A percentile compares a stretch with the other conserved stretches of the same genome.
phyloP scores from a whole-genome alignment of 2,797 vertebrate genomes.

The Hydrocynus forskahlii region DNA sequence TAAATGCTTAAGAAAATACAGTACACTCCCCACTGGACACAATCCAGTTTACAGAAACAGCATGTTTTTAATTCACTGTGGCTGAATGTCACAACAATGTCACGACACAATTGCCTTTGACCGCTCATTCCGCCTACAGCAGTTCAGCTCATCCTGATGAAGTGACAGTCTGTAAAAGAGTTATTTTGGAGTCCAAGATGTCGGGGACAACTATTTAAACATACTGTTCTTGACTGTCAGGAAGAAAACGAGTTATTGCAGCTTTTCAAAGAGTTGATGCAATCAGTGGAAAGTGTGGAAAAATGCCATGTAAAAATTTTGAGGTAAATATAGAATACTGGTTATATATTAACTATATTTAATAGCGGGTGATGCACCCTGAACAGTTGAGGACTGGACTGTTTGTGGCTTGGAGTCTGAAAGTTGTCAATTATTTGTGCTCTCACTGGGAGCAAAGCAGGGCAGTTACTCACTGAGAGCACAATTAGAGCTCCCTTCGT shows the following conservation, averaged over 20 bases:
- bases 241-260: no score
- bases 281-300: no score
- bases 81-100: background rate
- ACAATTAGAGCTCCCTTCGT: background rate
- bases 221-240: no score
- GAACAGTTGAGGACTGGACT: background rate
- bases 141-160: background rate
- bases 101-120: background rate
- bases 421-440: conserved; percentile 6
- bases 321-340: background rate
- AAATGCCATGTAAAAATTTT: no score
- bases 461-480: background rate
- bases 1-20: background rate
- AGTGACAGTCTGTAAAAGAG: background rate
- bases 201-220: no score
- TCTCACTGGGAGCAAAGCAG: background rate
- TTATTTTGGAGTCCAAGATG: background rate
- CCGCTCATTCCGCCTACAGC: background rate
- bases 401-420: background rate
- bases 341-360: background rate
- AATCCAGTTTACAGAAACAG: background rate
- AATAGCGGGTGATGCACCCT: background rate
- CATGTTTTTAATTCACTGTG: background rate
- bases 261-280: no score
- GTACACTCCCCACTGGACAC: background rate